phyloP scores from a whole-genome alignment of 2,888 invertebrate species.

The Hesperia comma region DNA sequence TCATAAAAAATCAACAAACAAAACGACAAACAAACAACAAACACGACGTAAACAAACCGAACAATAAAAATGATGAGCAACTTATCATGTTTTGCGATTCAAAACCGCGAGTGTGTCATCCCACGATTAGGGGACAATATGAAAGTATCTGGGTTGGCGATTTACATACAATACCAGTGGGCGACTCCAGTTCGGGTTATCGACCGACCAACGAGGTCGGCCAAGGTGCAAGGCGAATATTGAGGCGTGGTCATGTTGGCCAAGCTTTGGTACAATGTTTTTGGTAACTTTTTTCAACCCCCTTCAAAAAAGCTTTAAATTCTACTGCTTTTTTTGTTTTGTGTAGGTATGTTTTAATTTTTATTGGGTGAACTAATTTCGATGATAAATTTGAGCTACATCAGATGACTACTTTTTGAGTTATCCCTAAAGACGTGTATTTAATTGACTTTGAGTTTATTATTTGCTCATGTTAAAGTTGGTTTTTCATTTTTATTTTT shows the following conservation, averaged over 20 bases:
- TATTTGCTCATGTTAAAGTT: too few relatives aligned
- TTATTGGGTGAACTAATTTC: too few relatives aligned
- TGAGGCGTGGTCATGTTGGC: constrained; percentile 11
- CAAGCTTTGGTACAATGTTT: neutral
- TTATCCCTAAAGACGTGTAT: too few relatives aligned
- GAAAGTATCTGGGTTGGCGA: constrained; percentile 31
- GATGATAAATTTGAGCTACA: too few relatives aligned
- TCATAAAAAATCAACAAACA: neutral
- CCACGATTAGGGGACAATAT: constrained; percentile 22
- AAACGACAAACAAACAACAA: neutral
- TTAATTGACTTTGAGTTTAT: too few relatives aligned
- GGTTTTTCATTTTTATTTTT: too few relatives aligned
- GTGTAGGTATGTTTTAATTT: too few relatives aligned
- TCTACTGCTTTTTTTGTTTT: too few relatives aligned
- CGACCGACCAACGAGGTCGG: constrained; percentile 34
- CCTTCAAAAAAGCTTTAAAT: too few relatives aligned
- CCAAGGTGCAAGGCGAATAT: constrained; percentile 31
- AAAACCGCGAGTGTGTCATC: constrained; percentile 34
- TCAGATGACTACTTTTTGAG: too few relatives aligned
- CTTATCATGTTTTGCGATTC: neutral
- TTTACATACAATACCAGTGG: constrained; percentile 37
- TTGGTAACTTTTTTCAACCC: neutral
- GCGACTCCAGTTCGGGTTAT: constrained; percentile 29
- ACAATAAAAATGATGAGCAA: constrained; percentile 6
- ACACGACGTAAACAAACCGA: constrained; percentile 1